Conservation (phyloP, 2,888 invertebrate species). For the Drosophila hamatofila region DNA sequence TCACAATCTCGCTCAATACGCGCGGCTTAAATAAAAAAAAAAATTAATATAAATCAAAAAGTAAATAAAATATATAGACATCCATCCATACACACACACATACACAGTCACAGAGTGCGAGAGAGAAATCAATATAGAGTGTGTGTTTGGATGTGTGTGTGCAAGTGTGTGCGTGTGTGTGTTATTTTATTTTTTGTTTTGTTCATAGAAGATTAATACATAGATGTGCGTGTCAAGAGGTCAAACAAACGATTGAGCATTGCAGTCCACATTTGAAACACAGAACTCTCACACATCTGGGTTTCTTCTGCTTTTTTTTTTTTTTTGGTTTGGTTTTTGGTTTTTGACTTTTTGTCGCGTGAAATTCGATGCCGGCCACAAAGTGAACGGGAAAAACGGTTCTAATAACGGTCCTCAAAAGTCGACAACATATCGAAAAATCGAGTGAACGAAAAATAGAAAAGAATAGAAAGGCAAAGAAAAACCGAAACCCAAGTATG, state of each 20-base stretch:
- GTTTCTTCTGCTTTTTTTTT: conserved; percentile 5
- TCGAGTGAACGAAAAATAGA: conserved; percentile 2
- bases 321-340: conserved; percentile 19
- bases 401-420: conserved; percentile 10
- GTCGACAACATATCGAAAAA: conserved; percentile 10
- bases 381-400: conserved; percentile 30
- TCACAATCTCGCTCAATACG: conserved; percentile 47
- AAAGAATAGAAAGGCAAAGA: not conserved
- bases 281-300: conserved; percentile 13
- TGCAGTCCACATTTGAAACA: conserved; percentile 46
- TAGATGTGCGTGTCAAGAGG: conserved; percentile 67
- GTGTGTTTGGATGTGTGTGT: conserved; percentile 21
- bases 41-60: conserved; percentile 17
- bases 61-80: conserved; percentile 18
- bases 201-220: conserved; percentile 63
- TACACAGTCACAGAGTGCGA: not conserved
- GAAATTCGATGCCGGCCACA: conserved; percentile 51
- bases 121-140: conserved; percentile 32
- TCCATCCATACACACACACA: conserved; percentile 9
- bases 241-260: conserved; percentile 55
- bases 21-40: conserved; percentile 31
- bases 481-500: conserved; percentile 36
- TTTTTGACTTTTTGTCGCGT: conserved; percentile 42
- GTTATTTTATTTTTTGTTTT: conserved; percentile 25
- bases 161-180: conserved; percentile 17